A percentile compares a stretch with the other conserved stretches of the same genome.
These are phyloP conservation scores for Pteromalus puparum DNA, from an alignment of 1,140 invertebrate species.

Conservation along the genomic window DNA sequence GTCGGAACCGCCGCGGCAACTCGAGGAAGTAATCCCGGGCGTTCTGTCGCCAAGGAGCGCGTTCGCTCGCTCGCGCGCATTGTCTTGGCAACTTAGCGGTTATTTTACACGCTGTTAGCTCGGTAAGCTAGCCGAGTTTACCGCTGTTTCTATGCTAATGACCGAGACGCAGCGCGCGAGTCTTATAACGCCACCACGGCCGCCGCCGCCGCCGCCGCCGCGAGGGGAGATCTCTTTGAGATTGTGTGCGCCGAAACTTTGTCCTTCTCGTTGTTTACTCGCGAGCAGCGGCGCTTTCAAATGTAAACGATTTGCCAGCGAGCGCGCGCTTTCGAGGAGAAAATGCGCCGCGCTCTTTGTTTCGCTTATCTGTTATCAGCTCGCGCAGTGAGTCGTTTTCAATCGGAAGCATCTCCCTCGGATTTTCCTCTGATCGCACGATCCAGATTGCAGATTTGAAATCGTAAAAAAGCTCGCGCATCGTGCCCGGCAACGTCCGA, in stretches of 20 bases:
- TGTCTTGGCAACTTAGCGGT: conserved; percentile 76
- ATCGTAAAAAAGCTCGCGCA: neutral
- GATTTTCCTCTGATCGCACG: neutral
- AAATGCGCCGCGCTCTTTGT: neutral
- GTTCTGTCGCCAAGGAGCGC: conserved; percentile 54
- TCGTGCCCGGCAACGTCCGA: neutral
- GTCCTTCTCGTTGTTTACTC: conserved; percentile 9
- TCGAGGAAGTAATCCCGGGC: conserved; percentile 61
- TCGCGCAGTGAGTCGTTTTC: too few species aligned
- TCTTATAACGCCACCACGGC: neutral
- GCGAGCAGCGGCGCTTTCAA: conserved; percentile 14
- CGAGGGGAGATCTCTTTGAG: conserved; percentile 17
- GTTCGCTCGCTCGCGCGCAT: conserved; percentile 62
- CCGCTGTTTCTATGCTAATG: conserved; percentile 75
- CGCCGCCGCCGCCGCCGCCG: neutral
- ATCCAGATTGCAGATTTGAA: neutral
- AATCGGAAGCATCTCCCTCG: neutral
- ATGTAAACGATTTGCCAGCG: conserved; percentile 38
- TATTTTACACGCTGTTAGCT: conserved; percentile 77
- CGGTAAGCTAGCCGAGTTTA: conserved; percentile 73
- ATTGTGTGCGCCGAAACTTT: conserved; percentile 23
- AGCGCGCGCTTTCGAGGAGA: conserved; percentile 17
- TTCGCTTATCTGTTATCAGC: neutral
- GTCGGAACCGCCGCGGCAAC: conserved; percentile 55
- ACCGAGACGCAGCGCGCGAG: conserved; percentile 57